Evolutionary conservation across 2,797 vertebrate species (phyloP), one percentile per base, ranked within the genome.

Genomic region (Podarcis lilfordi): DNA sequence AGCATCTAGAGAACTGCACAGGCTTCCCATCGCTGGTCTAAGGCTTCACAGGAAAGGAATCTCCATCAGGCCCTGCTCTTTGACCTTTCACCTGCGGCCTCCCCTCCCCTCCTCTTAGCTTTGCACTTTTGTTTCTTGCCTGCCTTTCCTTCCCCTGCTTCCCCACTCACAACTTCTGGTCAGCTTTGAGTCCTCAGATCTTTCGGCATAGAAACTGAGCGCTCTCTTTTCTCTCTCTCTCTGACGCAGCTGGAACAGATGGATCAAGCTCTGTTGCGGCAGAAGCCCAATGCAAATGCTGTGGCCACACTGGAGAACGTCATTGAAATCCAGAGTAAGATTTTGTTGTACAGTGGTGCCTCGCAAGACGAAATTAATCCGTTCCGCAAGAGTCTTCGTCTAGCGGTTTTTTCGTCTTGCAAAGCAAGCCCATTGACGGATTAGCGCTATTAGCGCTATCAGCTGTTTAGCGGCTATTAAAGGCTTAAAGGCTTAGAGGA

Each of bases 271-370:
- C 94, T 97, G 88, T 96, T 98, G 90, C 98, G 98, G 92, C 97
- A 98, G 94, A 98, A 98, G 93, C 98, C 98, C 0, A 99, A 97
- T 85, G 96, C 97, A 1, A 99, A 99, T 35, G 99, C 98, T 0
- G 97, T 97, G 85, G 95, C 98, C 88, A 98, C 99, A 0, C 95
- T 99, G 92, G 98, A 99, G 95, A 98, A 98, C 93, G 98, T 99
- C 90, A 98, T 99, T 50, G 98, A 98, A 96, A 99, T 99, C 95
- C 98, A 99, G 97, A 98, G 98, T 99, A 93, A 97, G 98, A 94
- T 68, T 84, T 35, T 43, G 19, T 5, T 10, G 8, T n/a, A n/a
- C n/a, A n/a, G n/a, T n/a, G n/a, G n/a, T n/a, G n/a, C n/a, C n/a
- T n/a, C n/a, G n/a, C n/a, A n/a, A n/a, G n/a, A n/a, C n/a, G n/a